Conservation (phyloP, 2,797 vertebrate species). For the Odontamblyopus lacepedii region DNA sequence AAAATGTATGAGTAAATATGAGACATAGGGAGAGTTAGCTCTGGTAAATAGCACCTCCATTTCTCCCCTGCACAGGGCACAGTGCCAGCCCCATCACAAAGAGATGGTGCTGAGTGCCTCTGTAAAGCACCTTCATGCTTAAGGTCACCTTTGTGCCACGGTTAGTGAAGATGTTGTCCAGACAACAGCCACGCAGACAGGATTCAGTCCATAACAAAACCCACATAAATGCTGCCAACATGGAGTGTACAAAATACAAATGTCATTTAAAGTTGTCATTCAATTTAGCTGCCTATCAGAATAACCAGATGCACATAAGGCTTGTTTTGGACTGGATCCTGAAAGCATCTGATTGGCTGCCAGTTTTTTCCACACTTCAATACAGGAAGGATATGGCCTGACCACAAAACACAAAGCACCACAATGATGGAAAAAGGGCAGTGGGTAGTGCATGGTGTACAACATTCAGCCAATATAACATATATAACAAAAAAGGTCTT, state of each 20-base stretch:
- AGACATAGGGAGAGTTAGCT: slow-evolving; percentile 53
- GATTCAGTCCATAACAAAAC: slow-evolving; percentile 47
- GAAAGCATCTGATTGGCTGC: slow-evolving; percentile 30
- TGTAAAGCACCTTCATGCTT: slow-evolving; percentile 32
- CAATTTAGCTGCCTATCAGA: slow-evolving; percentile 30
- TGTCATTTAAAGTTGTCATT: neutral
- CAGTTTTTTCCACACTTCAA: slow-evolving; percentile 23
- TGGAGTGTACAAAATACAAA: slow-evolving; percentile 6
- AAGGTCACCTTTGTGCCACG: slow-evolving; percentile 31
- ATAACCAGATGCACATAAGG: slow-evolving; percentile 27
- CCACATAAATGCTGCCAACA: slow-evolving; percentile 10
- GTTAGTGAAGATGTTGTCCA: slow-evolving; percentile 33
- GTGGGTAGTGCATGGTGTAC: slow-evolving; percentile 37
- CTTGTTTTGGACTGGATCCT: slow-evolving; percentile 49
- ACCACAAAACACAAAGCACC: slow-evolving; percentile 51
- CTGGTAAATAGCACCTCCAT: slow-evolving; percentile 53
- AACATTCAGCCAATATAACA: slow-evolving; percentile 18
- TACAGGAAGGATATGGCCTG: slow-evolving; percentile 38
- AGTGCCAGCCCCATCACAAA: slow-evolving; percentile 38
- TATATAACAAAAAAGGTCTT: slow-evolving; percentile 18
- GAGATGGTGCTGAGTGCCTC: slow-evolving; percentile 35
- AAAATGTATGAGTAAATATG: slow-evolving; percentile 50
- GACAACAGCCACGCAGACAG: slow-evolving; percentile 13
- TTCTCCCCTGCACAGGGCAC: slow-evolving; percentile 31
- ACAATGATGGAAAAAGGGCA: slow-evolving; percentile 35